phyloP scores from a whole-genome alignment of 1,140 invertebrate genomes.

The Ceratina japonica region DNA sequence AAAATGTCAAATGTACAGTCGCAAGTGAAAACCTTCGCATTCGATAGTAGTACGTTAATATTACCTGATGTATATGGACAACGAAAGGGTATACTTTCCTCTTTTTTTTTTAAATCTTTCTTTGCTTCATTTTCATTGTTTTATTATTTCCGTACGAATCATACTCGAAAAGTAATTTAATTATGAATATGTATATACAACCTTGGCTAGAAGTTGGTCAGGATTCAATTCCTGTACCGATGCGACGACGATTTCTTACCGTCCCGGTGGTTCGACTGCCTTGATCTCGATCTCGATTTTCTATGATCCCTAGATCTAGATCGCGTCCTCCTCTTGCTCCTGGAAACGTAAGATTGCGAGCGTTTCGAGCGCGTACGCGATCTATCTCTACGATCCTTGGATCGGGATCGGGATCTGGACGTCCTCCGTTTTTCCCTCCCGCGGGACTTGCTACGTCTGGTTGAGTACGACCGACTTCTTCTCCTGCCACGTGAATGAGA shows the following conservation, averaged over 20 bases:
- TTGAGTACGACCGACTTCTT: conserved; percentile 55
- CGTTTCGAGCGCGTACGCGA: conserved; percentile 67
- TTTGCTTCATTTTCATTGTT: neutral
- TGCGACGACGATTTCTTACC: conserved; percentile 77
- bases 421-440: conserved; percentile 59
- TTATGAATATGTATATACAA: conserved; percentile 72
- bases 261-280: conserved; percentile 73
- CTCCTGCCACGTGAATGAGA: conserved; percentile 66
- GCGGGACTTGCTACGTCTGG: conserved; percentile 60
- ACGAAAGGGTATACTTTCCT: conserved; percentile 16
- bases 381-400: conserved; percentile 60
- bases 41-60: neutral
- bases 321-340: conserved; percentile 59
- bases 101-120: neutral
- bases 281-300: conserved; percentile 70
- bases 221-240: conserved; percentile 77
- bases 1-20: conserved; percentile 25
- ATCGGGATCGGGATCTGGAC: conserved; percentile 52
- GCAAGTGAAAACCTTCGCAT: conserved; percentile 31
- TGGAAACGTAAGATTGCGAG: conserved; percentile 71
- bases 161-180: conserved; percentile 44
- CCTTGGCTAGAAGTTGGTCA: conserved; percentile 67
- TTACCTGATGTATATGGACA: conserved; percentile 1
- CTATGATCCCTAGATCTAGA: conserved; percentile 68
- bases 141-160: conserved; percentile 6